These are phyloP conservation scores for Neoniphon sammara DNA, from an alignment of 2,797 vertebrate genomes.

Conservation along the genomic window DNA sequence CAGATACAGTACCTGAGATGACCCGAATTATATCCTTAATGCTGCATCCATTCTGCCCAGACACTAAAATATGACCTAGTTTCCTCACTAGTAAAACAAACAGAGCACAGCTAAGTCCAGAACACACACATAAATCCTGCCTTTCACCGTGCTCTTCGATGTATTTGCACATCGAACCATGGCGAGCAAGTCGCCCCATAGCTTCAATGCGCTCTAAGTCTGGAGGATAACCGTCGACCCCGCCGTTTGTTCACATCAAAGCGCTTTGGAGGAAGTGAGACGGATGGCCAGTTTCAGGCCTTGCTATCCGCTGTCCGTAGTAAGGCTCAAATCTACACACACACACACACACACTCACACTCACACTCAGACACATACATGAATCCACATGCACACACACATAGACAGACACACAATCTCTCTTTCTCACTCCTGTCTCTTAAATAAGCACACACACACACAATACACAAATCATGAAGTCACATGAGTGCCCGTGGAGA, in stretches of 20 bases:
- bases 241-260: slow-evolving; percentile 19
- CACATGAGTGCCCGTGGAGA: slow-evolving; percentile 39
- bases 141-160: slow-evolving; percentile 3
- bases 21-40: slow-evolving; percentile 6
- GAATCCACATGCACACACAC: neutral
- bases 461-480: slow-evolving; percentile 35
- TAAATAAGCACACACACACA: slow-evolving; percentile 15
- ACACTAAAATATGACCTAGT: slow-evolving; percentile 19
- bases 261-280: slow-evolving; percentile 23
- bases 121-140: slow-evolving; percentile 28
- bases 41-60: slow-evolving; percentile 1
- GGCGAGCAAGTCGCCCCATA: neutral
- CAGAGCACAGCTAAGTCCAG: slow-evolving; percentile 16
- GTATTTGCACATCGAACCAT: slow-evolving; percentile 20
- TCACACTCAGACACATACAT: slow-evolving; percentile 7
- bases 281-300: neutral
- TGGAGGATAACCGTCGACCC: neutral
- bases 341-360: slow-evolving; percentile 19
- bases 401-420: slow-evolving; percentile 5
- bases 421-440: neutral
- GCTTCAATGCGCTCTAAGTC: neutral
- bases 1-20: slow-evolving; percentile 9
- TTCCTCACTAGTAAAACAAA: slow-evolving; percentile 14
- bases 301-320: neutral
- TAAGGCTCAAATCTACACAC: slow-evolving; percentile 18